A percentile compares a stretch with the other conserved stretches of the same genome.
Conservation (phyloP, 2,113 vertebrate genomes). For the Coptodon bakossiorum region DNA sequence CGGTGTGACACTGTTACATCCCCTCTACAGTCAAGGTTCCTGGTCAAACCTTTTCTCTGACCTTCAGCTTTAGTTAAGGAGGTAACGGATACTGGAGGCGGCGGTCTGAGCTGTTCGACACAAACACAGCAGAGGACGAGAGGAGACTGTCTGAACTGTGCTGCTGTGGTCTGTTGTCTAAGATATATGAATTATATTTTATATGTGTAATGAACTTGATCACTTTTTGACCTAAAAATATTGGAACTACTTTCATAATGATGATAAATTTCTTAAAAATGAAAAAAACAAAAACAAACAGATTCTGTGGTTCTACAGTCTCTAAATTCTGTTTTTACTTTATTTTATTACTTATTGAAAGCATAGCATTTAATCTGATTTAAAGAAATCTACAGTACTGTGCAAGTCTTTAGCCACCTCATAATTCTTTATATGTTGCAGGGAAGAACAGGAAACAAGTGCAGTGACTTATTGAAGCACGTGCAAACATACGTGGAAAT, state of each 20-base stretch:
- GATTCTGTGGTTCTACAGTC: background rate
- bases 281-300: background rate
- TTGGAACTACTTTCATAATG: background rate
- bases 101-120: background rate
- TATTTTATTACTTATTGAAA: background rate
- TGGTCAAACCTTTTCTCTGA: background rate
- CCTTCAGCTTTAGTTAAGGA: conserved; percentile 10
- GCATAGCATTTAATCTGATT: background rate
- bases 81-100: conserved; percentile 21
- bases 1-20: background rate
- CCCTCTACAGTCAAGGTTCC: background rate
- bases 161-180: background rate
- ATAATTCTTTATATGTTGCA: background rate
- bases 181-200: background rate
- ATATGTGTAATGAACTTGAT: background rate
- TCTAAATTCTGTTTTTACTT: background rate
- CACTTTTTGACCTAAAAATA: background rate
- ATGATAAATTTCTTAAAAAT: background rate
- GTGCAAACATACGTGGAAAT: background rate
- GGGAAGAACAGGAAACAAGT: background rate
- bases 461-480: background rate
- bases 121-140: background rate
- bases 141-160: background rate
- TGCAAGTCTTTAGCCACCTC: background rate
- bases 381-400: background rate